Conservation (phyloP, 2,797 vertebrate genomes). For the Poecilia picta region DNA sequence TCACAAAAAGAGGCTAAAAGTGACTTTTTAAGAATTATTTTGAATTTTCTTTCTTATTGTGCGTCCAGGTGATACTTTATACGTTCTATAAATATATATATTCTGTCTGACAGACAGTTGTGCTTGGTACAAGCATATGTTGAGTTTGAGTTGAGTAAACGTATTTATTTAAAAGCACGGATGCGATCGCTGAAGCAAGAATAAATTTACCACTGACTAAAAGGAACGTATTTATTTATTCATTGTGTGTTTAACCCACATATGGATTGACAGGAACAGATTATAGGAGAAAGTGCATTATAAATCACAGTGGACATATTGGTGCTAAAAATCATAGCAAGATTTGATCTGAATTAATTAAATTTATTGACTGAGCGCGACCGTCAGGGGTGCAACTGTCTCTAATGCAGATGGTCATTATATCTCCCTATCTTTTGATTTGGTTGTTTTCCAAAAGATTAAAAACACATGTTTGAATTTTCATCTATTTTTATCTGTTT, state of each 20-base stretch:
- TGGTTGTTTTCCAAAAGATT: neutral
- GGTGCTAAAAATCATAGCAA: neutral
- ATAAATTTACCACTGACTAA: neutral
- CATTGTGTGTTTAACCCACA: neutral
- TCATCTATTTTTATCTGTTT: neutral
- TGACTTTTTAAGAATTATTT: neutral
- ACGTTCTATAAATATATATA: too few relatives aligned
- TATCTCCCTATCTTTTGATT: neutral
- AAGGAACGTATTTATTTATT: neutral
- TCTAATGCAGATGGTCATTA: neutral
- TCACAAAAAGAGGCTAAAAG: neutral
- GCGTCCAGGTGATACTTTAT: neutral
- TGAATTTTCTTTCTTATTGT: neutral
- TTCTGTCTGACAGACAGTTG: neutral
- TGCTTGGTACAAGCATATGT: neutral
- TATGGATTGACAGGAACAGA: neutral
- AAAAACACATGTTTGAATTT: neutral
- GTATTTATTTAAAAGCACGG: neutral
- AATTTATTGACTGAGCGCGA: neutral
- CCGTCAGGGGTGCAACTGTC: neutral
- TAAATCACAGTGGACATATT: neutral
- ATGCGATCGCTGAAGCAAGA: neutral
- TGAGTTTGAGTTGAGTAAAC: neutral
- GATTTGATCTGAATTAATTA: neutral
- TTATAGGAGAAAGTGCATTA: neutral